Conservation (phyloP, 2,797 vertebrate genomes). For the Parauchenoglanis ngamensis region DNA sequence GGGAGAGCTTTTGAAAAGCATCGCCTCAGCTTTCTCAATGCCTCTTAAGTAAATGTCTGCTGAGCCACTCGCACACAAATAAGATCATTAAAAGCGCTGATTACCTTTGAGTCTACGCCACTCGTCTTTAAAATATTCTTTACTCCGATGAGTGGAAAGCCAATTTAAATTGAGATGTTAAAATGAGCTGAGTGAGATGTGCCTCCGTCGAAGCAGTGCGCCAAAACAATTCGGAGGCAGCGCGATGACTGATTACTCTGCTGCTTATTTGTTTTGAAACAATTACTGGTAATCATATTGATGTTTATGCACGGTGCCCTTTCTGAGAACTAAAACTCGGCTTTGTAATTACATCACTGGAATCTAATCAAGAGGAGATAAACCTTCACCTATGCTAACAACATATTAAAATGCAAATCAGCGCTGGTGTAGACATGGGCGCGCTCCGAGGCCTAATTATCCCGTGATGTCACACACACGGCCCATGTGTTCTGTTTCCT, state of each 20-base stretch:
- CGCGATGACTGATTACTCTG: constrained; percentile 58
- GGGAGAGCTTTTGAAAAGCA: constrained; percentile 59
- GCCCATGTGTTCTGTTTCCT: constrained; percentile 50
- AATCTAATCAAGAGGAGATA: constrained; percentile 64
- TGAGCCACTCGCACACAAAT: constrained; percentile 61
- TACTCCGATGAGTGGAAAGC: constrained; percentile 60
- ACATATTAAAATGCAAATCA: constrained; percentile 63
- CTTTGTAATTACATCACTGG: constrained; percentile 64
- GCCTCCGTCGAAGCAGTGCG: constrained; percentile 46
- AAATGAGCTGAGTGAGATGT: constrained; percentile 55
- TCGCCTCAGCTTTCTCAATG: constrained; percentile 56
- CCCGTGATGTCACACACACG: constrained; percentile 55
- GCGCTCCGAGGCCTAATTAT: constrained; percentile 55
- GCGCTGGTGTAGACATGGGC: constrained; percentile 40
- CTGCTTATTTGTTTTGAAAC: constrained; percentile 62
- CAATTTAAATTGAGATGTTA: constrained; percentile 62
- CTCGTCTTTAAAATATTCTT: constrained; percentile 62
- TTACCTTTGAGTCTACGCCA: constrained; percentile 61
- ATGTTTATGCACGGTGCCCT: constrained; percentile 61
- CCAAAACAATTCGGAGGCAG: constrained; percentile 58
- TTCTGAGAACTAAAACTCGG: constrained; percentile 61
- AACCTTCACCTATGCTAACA: constrained; percentile 64
- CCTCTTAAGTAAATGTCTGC: constrained; percentile 62
- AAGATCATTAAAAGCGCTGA: constrained; percentile 64
- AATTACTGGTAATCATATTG: constrained; percentile 64